Evolutionary conservation across 2,888 invertebrate species (phyloP).

Genomic region (Deilephila elpenor): DNA sequence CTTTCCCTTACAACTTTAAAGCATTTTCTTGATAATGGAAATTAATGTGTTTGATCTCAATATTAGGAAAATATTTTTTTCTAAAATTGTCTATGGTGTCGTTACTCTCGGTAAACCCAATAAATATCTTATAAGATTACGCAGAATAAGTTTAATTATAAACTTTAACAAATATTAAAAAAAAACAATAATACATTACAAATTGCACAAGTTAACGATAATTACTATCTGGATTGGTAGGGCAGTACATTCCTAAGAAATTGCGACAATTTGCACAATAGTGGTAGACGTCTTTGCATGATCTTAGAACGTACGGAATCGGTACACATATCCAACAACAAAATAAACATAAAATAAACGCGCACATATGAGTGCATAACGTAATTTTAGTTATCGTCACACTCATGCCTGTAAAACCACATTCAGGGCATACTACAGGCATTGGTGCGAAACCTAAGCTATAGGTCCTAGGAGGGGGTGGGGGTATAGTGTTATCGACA

Average conservation of each 20-base stretch:
- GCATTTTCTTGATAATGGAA: neutral
- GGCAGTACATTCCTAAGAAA: slow-evolving; percentile 75
- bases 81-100: slow-evolving; percentile 26
- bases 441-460: slow-evolving; percentile 70
- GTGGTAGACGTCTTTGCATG: slow-evolving; percentile 80
- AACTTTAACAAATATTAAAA: slow-evolving; percentile 3
- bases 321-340: slow-evolving; percentile 79
- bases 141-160: neutral
- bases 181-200: neutral
- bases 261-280: slow-evolving; percentile 75
- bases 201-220: slow-evolving; percentile 21
- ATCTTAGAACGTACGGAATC: slow-evolving; percentile 70
- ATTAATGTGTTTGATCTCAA: neutral
- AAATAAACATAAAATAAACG: slow-evolving; percentile 68
- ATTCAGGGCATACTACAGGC: slow-evolving; percentile 69
- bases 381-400: slow-evolving; percentile 65
- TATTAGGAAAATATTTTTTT: neutral
- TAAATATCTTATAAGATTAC: slow-evolving; percentile 19
- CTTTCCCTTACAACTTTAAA: neutral
- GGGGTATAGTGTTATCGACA: slow-evolving; percentile 64
- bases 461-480: slow-evolving; percentile 59
- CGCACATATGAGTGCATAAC: slow-evolving; percentile 75
- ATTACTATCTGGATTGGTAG: slow-evolving; percentile 64
- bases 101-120: neutral
- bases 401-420: slow-evolving; percentile 72